Conservation (phyloP, 2,888 invertebrate species). For the Pyralis farinalis region DNA sequence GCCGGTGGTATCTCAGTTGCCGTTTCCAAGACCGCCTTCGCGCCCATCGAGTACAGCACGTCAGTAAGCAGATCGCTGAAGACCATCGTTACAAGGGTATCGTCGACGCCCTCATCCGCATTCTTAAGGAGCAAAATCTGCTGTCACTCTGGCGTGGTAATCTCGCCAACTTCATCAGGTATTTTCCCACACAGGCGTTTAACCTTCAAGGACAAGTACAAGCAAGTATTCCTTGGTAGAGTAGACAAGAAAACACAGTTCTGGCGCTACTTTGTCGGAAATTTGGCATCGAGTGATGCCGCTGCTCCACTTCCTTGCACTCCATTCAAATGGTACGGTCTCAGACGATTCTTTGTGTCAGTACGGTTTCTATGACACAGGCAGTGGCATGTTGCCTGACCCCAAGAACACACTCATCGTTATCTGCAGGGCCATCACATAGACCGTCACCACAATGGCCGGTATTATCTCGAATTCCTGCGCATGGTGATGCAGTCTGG, state of each 20-base stretch:
- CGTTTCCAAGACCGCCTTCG: constrained; percentile 97
- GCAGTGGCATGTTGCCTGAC: constrained; percentile 95
- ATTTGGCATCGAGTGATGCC: constrained; percentile 96
- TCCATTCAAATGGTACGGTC: constrained; percentile 94
- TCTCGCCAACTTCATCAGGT: constrained; percentile 96
- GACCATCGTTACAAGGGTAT: constrained; percentile 97
- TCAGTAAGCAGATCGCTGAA: constrained; percentile 94
- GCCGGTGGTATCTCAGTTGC: constrained; percentile 97
- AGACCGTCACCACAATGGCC: constrained; percentile 87
- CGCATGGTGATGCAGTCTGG: constrained; percentile 99
- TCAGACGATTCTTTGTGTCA: constrained; percentile 96
- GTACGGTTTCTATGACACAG: constrained; percentile 98
- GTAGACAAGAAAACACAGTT: constrained; percentile 96
- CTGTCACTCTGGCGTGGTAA: constrained; percentile 97
- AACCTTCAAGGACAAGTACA: constrained; percentile 98
- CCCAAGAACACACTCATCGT: constrained; percentile 95
- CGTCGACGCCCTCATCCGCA: constrained; percentile 93
- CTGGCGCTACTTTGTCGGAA: constrained; percentile 95
- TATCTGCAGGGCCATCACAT: constrained; percentile 96
- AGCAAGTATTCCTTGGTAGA: constrained; percentile 93
- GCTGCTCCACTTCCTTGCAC: constrained; percentile 95
- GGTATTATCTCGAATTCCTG: constrained; percentile 97
- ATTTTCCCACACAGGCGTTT: constrained; percentile 97
- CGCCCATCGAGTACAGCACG: constrained; percentile 98
- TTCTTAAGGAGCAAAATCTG: constrained; percentile 94